These are phyloP conservation scores for Zootermopsis nevadensis DNA, from an alignment of 2,888 invertebrate species.

Conservation along the genomic window DNA sequence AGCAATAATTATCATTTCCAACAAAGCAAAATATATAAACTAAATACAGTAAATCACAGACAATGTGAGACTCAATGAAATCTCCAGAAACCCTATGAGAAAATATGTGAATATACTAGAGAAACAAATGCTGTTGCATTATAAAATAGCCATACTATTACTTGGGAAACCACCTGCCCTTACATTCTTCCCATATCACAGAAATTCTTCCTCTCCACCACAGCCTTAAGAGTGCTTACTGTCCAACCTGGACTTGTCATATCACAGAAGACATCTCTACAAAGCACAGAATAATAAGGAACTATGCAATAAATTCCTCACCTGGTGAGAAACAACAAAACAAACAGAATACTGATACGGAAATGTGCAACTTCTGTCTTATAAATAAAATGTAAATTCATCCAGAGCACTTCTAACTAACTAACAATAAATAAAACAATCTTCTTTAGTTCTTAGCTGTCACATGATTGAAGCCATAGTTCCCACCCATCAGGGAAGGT, in stretches of 20 bases:
- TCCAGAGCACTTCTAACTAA: not conserved
- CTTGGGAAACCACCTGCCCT: not conserved
- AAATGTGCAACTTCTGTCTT: not conserved
- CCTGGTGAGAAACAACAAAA: not conserved
- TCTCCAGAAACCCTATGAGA: not conserved
- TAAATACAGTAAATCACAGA: constrained; percentile 9
- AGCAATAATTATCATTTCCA: not conserved
- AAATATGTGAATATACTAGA: not conserved
- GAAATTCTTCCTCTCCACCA: not conserved
- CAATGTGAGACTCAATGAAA: not conserved
- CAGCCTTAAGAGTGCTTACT: constrained; percentile 4
- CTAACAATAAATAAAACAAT: not conserved
- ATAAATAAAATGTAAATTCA: constrained; percentile 1
- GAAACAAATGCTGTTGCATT: not conserved
- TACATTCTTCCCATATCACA: constrained; percentile 21
- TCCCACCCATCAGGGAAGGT: constrained; percentile 18
- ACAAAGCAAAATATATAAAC: not conserved
- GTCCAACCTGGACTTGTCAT: not conserved
- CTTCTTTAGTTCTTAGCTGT: constrained; percentile 8
- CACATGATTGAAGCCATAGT: not conserved
- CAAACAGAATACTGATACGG: not conserved
- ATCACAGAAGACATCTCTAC: constrained; percentile 12
- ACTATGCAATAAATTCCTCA: not conserved
- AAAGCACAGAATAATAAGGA: not conserved
- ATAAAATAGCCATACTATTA: not conserved